Percentiles rank a stretch among this genome's conserved stretches.
These are phyloP conservation scores for Gastrophryne carolinensis DNA, from an alignment of 2,797 vertebrate genomes.

Conservation along the genomic window DNA sequence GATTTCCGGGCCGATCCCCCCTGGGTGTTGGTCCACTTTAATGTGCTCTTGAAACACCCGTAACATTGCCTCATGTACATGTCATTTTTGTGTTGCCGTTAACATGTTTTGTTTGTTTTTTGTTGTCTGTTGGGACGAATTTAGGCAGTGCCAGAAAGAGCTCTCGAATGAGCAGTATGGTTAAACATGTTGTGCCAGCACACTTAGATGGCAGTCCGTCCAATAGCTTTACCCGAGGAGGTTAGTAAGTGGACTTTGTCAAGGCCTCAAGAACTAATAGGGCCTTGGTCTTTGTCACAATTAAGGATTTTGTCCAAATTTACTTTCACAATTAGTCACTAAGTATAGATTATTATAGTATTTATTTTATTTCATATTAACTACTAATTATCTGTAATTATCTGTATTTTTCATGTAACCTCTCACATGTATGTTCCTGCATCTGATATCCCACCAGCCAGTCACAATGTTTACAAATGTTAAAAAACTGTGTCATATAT, in stretches of 20 bases:
- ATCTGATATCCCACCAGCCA: too few relatives aligned
- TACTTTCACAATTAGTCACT: too few relatives aligned
- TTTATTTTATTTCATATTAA: too few relatives aligned
- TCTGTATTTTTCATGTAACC: too few relatives aligned
- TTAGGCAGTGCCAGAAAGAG: conserved; percentile 90
- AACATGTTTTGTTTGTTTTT: conserved; percentile 55
- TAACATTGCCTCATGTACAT: not conserved
- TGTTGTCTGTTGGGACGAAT: conserved; percentile 70
- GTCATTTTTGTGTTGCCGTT: conserved; percentile 50
- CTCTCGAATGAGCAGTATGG: conserved; percentile 85
- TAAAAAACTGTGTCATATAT: too few relatives aligned
- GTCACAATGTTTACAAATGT: too few relatives aligned
- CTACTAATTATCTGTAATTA: too few relatives aligned
- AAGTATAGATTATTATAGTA: too few relatives aligned
- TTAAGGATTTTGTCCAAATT: conserved; percentile 2
- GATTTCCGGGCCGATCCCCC: too few relatives aligned
- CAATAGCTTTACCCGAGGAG: conserved; percentile 95
- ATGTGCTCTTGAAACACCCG: not conserved
- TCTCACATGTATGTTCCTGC: too few relatives aligned
- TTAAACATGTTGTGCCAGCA: conserved; percentile 90
- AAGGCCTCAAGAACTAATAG: not conserved
- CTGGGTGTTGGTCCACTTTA: too few relatives aligned
- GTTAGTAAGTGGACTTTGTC: conserved; percentile 75
- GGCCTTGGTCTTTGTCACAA: not conserved
- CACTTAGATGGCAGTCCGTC: conserved; percentile 93